Conservation (phyloP, 2,888 invertebrate species). For the Himalopsyche tibetana region DNA sequence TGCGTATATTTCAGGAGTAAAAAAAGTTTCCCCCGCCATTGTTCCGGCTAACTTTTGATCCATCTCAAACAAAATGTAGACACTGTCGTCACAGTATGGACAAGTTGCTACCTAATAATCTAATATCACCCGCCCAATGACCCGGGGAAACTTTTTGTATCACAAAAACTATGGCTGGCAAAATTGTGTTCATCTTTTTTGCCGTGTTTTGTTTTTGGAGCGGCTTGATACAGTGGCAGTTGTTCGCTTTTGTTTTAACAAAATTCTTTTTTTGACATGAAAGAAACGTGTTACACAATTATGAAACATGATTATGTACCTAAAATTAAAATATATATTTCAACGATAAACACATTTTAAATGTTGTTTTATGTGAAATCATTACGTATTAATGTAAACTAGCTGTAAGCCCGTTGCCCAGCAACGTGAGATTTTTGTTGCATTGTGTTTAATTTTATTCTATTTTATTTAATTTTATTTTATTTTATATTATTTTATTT, state of each 20-base stretch:
- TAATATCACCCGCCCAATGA: slow-evolving; percentile 23
- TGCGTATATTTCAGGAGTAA: not conserved
- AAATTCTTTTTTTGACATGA: not conserved
- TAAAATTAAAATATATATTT: not conserved
- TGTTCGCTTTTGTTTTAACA: not conserved
- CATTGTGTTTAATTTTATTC: no score
- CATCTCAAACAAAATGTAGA: slow-evolving; percentile 32
- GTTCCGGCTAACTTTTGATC: slow-evolving; percentile 16
- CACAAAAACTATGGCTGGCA: slow-evolving; percentile 6
- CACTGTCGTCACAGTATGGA: slow-evolving; percentile 20
- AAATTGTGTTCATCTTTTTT: slow-evolving; percentile 7
- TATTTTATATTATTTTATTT: no score
- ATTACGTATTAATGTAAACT: no score
- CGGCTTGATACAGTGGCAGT: not conserved
- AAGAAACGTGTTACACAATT: not conserved
- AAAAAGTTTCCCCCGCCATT: slow-evolving; percentile 3
- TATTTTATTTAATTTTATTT: no score
- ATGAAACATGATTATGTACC: not conserved
- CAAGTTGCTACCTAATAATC: slow-evolving; percentile 26
- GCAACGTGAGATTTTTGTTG: no score
- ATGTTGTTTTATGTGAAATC: not conserved
- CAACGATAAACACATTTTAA: not conserved
- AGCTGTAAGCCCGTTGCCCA: no score
- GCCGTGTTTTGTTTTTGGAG: not conserved
- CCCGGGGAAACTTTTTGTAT: slow-evolving; percentile 38